Evolutionary conservation across 2,113 vertebrate species (phyloP).

Genomic region (Siniperca knerii): DNA sequence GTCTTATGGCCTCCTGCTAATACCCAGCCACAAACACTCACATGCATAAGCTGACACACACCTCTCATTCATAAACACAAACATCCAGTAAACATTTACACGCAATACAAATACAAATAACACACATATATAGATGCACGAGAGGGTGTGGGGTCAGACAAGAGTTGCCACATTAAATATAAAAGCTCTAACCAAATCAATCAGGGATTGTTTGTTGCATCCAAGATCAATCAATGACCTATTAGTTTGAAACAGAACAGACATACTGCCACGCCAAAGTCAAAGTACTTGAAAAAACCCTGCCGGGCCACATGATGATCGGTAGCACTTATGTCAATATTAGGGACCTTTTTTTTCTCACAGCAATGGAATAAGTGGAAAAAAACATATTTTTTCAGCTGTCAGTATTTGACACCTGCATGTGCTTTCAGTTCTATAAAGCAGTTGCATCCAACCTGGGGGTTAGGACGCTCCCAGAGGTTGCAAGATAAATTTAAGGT

Average conservation of each 20-base stretch:
- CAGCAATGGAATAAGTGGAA: not conserved
- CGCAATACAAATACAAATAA: not conserved
- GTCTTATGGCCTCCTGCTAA: conserved; percentile 21
- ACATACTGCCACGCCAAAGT: conserved; percentile 24
- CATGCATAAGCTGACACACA: not conserved
- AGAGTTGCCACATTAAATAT: conserved; percentile 11
- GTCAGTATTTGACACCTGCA: conserved; percentile 27
- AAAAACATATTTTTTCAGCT: conserved; percentile 16
- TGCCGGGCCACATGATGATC: conserved; percentile 21
- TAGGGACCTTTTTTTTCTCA: conserved; percentile 8
- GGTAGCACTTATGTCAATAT: conserved; percentile 29
- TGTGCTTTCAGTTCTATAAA: conserved; percentile 17
- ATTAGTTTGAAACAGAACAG: conserved; percentile 37
- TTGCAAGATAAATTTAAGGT: conserved; percentile 25
- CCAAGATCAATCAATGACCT: conserved; percentile 48
- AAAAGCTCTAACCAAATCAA: conserved; percentile 35
- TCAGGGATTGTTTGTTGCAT: conserved; percentile 13
- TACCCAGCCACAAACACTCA: not conserved
- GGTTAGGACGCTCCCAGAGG: conserved; percentile 2
- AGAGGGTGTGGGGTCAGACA: not conserved
- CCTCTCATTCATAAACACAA: conserved; percentile 12
- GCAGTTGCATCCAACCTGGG: not conserved
- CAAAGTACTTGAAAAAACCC: conserved; percentile 29
- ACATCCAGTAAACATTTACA: not conserved
- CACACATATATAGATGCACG: not conserved